Conservation (phyloP, 2,113 vertebrate species). For the Spheniscus mendiculus region DNA sequence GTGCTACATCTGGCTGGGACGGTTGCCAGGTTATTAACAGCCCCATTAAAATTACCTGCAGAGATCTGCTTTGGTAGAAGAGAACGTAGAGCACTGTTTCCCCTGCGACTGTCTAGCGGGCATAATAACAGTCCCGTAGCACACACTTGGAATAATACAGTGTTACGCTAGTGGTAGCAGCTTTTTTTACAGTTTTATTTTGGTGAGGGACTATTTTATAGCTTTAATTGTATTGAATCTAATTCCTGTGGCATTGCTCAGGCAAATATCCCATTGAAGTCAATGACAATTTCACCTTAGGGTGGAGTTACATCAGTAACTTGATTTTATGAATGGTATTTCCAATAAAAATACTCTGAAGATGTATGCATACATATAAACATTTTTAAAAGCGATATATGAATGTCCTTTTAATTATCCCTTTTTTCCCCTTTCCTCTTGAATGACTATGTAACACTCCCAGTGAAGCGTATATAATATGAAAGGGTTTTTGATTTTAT, state of each 20-base stretch:
- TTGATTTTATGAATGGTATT: not conserved
- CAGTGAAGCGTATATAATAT: not conserved
- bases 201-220: not conserved
- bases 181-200: not conserved
- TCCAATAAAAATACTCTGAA: not conserved
- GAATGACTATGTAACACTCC: not conserved
- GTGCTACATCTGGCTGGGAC: slow-evolving; percentile 69
- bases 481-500: slow-evolving; percentile 1
- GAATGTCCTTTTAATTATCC: not conserved
- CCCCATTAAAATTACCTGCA: slow-evolving; percentile 70
- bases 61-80: slow-evolving; percentile 22
- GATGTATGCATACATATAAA: not conserved
- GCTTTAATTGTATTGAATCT: not conserved
- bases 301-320: not conserved
- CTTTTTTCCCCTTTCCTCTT: not conserved
- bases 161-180: not conserved
- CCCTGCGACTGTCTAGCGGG: not conserved
- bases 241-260: not conserved
- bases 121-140: not conserved
- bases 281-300: not conserved
- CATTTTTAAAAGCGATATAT: not conserved
- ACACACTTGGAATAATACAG: not conserved
- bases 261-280: not conserved
- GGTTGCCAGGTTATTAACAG: slow-evolving; percentile 66
- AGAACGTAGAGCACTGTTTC: not conserved